Evolutionary conservation across 2,113 vertebrate species (phyloP).

Genomic region (Microtus richardsoni): DNA sequence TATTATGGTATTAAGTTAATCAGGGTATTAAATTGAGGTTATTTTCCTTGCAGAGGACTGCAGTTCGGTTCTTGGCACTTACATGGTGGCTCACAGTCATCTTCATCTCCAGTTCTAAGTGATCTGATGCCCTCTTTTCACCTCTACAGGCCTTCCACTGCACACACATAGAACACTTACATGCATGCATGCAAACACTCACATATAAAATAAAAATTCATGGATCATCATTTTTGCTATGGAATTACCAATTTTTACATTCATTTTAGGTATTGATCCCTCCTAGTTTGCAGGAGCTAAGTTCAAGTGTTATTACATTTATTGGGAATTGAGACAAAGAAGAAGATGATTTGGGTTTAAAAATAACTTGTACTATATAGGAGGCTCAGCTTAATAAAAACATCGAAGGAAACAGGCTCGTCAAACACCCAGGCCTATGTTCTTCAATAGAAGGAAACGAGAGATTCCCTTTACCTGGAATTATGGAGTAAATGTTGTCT

Average conservation of each 20-base stretch:
- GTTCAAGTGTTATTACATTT: not conserved
- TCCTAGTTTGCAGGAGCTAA: not conserved
- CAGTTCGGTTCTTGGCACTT: not conserved
- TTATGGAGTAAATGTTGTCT: too few species aligned
- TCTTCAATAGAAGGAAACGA: not conserved
- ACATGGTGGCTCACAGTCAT: not conserved
- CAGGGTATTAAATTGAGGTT: too few species aligned
- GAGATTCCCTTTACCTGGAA: not conserved
- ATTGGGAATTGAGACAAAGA: not conserved
- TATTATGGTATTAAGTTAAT: too few species aligned
- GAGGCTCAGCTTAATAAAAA: not conserved
- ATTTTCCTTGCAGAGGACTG: not conserved
- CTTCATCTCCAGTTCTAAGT: not conserved
- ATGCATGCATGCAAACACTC: not conserved
- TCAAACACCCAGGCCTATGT: not conserved
- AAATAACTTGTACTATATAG: not conserved
- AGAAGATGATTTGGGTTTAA: not conserved
- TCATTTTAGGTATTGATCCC: not conserved
- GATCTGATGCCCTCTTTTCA: not conserved
- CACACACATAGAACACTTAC: not conserved
- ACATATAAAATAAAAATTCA: not conserved
- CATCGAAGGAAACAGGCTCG: not conserved
- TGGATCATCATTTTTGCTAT: not conserved
- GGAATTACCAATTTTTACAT: not conserved
- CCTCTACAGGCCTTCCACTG: not conserved